These are phyloP conservation scores for Chymomyza procnemis DNA, from an alignment of 2,888 invertebrate genomes.

Conservation along the genomic window DNA sequence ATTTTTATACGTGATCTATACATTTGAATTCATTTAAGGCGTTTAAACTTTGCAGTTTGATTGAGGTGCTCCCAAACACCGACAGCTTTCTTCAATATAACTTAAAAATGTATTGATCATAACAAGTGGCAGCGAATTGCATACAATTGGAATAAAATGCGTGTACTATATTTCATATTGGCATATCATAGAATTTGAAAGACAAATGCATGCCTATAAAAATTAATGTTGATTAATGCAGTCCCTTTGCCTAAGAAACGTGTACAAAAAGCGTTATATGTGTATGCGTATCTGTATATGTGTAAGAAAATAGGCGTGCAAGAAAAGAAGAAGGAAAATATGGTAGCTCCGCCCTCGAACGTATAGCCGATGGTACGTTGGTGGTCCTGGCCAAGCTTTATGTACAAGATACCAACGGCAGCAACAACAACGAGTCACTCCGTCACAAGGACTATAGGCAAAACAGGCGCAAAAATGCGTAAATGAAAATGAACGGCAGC, in stretches of 20 bases:
- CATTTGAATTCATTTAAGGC: not conserved
- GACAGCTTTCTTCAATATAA: not conserved
- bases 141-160: not conserved
- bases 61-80: conserved; percentile 43
- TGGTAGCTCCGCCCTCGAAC: conserved; percentile 63
- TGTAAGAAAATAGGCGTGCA: conserved; percentile 22
- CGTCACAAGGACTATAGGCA: conserved; percentile 28
- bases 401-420: conserved; percentile 55
- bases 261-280: not conserved
- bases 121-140: no score
- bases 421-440: conserved; percentile 8
- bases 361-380: conserved; percentile 40
- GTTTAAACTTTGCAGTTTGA: conserved; percentile 42
- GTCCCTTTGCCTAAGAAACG: not conserved
- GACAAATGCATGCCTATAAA: conserved; percentile 51
- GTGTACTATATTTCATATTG: conserved; percentile 4
- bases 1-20: not conserved
- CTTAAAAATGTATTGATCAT: not conserved
- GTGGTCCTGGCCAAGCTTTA: conserved; percentile 59
- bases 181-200: conserved; percentile 15
- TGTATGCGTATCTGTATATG: not conserved
- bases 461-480: conserved; percentile 46
- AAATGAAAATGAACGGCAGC: conserved; percentile 66
- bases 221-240: conserved; percentile 60
- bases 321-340: conserved; percentile 11